Evolutionary conservation across 1,140 invertebrate genomes (phyloP).

Genomic region (Drosophila navojoa): DNA sequence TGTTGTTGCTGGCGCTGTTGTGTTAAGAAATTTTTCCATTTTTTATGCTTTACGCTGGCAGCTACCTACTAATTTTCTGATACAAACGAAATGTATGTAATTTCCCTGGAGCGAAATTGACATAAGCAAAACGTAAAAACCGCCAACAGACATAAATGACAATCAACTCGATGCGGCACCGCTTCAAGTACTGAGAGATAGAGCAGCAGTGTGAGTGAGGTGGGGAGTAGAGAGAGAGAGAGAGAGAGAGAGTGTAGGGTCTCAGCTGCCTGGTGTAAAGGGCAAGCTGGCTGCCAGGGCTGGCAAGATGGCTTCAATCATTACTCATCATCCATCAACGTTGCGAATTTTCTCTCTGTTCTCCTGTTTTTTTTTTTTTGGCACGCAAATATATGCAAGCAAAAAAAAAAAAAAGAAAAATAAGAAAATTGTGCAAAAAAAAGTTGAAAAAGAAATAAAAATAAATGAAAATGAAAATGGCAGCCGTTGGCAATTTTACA

Average conservation of each 20-base stretch:
- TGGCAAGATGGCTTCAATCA: conserved; percentile 77
- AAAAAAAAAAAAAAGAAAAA: conserved; percentile 75
- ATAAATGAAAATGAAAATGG: conserved; percentile 79
- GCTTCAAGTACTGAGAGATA: background rate
- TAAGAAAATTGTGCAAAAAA: conserved; percentile 25
- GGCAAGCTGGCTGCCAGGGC: conserved; percentile 22
- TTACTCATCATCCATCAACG: conserved; percentile 82
- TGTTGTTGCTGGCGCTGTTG: background rate
- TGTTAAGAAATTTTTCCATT: conserved; percentile 35
- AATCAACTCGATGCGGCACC: conserved; percentile 48
- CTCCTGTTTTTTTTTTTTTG: conserved; percentile 50
- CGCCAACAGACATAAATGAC: conserved; percentile 77
- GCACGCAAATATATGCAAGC: conserved; percentile 70
- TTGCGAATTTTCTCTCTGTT: conserved; percentile 62
- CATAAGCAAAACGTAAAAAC: conserved; percentile 79
- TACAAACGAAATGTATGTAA: conserved; percentile 80
- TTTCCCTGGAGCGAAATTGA: conserved; percentile 80
- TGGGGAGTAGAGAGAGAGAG: background rate
- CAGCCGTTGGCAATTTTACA: conserved; percentile 62
- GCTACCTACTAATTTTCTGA: conserved; percentile 74
- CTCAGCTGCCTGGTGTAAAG: background rate
- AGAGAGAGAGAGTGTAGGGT: background rate
- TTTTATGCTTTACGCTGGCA: conserved; percentile 35
- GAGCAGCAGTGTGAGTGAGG: background rate
- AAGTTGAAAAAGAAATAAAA: conserved; percentile 47